Conservation (phyloP, 35 echinoderm and acorn worm genomes). For the Ophiothrix spiculata region DNA sequence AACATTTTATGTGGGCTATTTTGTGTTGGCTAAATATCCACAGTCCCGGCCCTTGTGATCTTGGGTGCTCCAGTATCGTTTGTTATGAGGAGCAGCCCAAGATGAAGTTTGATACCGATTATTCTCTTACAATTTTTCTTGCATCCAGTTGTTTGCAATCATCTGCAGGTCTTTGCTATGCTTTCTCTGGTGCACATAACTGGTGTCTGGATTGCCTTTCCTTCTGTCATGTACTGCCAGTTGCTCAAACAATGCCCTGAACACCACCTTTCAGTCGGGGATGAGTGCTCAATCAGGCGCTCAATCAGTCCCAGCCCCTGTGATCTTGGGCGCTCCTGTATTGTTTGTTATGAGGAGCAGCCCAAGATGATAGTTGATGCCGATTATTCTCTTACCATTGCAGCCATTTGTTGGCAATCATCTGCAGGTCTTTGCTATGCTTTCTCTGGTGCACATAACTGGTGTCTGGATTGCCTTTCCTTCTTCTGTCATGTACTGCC, state of each 20-base stretch:
- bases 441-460: neutral
- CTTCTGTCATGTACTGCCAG: neutral
- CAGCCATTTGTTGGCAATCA: neutral
- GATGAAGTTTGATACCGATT: no score
- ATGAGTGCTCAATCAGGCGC: no score
- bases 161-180: neutral
- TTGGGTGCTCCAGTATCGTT: no score
- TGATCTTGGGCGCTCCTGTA: neutral
- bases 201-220: neutral
- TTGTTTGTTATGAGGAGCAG: neutral
- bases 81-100: no score
- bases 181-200: neutral
- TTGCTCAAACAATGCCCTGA: neutral
- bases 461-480: neutral
- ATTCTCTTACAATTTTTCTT: no score
- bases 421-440: neutral
- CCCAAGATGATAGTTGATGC: slow-evolving; percentile 6
- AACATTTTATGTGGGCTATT: no score
- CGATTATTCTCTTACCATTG: neutral
- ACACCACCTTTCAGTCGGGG: neutral
- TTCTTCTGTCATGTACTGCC: neutral
- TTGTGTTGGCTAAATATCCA: no score
- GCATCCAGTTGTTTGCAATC: neutral
- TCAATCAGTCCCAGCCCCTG: no score
- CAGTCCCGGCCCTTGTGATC: no score